Conservation (phyloP, 2,888 invertebrate genomes). For the Epistrophe eligans region DNA sequence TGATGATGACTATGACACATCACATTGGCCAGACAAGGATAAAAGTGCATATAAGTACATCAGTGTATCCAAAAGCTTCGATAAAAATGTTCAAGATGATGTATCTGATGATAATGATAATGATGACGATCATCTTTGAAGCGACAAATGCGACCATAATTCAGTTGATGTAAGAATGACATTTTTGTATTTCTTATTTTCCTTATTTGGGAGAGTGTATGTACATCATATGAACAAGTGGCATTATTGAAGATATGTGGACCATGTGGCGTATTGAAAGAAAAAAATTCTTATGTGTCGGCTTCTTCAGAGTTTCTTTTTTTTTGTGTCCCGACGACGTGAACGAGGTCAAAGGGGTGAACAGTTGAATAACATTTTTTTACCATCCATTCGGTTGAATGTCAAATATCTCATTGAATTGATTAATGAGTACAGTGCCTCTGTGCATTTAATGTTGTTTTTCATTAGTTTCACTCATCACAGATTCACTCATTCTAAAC, state of each 20-base stretch:
- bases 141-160: conserved; percentile 56
- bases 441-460: not conserved
- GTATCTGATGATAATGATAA: conserved; percentile 38
- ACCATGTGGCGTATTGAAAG: conserved; percentile 45
- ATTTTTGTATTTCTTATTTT: conserved; percentile 3
- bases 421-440: not conserved
- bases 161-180: conserved; percentile 33
- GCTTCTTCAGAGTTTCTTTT: conserved; percentile 27
- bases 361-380: conserved; percentile 35
- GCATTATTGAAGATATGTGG: conserved; percentile 45
- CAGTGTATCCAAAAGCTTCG: conserved; percentile 57
- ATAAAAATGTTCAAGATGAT: conserved; percentile 45
- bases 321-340: not conserved
- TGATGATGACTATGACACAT: conserved; percentile 49
- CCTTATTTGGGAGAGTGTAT: not conserved
- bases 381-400: conserved; percentile 19
- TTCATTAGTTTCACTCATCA: too few relatives aligned
- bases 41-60: conserved; percentile 55
- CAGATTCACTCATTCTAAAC: too few relatives aligned
- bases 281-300: conserved; percentile 27
- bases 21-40: conserved; percentile 64
- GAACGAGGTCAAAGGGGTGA: conserved; percentile 47
- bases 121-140: conserved; percentile 28
- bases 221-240: conserved; percentile 59
- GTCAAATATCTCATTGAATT: conserved; percentile 13